Percentiles rank a stretch among this genome's conserved stretches.
Evolutionary conservation across 2,113 vertebrate species (phyloP).

Genomic region (Oxyruncus cristatus): DNA sequence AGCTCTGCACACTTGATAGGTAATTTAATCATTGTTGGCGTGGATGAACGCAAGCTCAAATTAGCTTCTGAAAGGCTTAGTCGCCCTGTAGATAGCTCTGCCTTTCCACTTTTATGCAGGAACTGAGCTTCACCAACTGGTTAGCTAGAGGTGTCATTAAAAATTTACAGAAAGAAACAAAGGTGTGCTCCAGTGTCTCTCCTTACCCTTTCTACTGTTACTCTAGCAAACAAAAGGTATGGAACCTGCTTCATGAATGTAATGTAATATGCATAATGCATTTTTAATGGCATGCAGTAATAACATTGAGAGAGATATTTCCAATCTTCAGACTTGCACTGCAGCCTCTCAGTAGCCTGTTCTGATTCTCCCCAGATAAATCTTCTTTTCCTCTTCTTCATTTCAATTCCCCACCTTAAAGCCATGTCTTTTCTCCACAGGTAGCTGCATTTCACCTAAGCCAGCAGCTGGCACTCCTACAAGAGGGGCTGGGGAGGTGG

Average conservation of each 20-base stretch:
- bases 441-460: not conserved
- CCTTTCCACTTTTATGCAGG: conserved; percentile 80
- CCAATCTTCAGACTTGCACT: conserved; percentile 75
- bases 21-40: conserved; percentile 78
- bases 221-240: conserved; percentile 79
- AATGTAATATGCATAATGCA: conserved; percentile 79
- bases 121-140: conserved; percentile 85
- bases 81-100: conserved; percentile 74
- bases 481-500: not conserved
- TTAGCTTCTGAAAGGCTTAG: conserved; percentile 76
- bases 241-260: conserved; percentile 81
- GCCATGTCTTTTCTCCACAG: not conserved
- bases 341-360: conserved; percentile 70
- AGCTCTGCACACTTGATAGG: conserved; percentile 79
- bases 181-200: conserved; percentile 77
- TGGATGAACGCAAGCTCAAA: conserved; percentile 76
- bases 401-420: not conserved
- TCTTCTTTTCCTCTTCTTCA: not conserved
- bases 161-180: conserved; percentile 86
- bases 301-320: conserved; percentile 78
- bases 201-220: conserved; percentile 83
- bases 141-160: conserved; percentile 83
- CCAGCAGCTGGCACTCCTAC: fast-evolving
- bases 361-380: conserved; percentile 71
- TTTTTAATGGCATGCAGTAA: conserved; percentile 80